Percentiles rank a stretch among this genome's conserved stretches.
Conservation (phyloP, 1,140 invertebrate species). For the Choristoneura fumiferana region DNA sequence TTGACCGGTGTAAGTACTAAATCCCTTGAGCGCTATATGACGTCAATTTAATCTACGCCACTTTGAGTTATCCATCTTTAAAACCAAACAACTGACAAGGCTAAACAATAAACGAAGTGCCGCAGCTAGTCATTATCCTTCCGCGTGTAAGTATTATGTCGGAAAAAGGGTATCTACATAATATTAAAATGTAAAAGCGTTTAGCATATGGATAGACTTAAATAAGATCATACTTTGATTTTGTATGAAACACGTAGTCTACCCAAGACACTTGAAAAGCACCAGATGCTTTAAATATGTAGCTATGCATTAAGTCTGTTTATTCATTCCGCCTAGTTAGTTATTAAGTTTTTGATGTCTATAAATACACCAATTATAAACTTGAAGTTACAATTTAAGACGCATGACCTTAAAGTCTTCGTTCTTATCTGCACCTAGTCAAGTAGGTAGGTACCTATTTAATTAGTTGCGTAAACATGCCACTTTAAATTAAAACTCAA, state of each 20-base stretch:
- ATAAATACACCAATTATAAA: not conserved
- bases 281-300: too few species aligned
- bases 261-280: too few species aligned
- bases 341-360: too few species aligned
- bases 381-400: not conserved
- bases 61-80: conserved; percentile 49
- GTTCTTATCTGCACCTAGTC: conserved; percentile 2
- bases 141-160: conserved; percentile 19
- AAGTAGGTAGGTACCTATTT: conserved; percentile 4
- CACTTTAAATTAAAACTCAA: conserved; percentile 34
- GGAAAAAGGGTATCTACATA: conserved; percentile 5
- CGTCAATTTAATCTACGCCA: conserved; percentile 51
- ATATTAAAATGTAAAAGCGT: not conserved
- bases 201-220: too few species aligned
- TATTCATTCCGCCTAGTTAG: too few species aligned
- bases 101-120: conserved; percentile 1
- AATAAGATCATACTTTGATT: too few species aligned
- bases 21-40: conserved; percentile 46
- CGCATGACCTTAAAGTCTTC: conserved; percentile 4
- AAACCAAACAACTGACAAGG: conserved; percentile 48
- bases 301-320: too few species aligned
- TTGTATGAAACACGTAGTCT: too few species aligned
- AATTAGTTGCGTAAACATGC: conserved; percentile 33
- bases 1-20: conserved; percentile 23
- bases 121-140: conserved; percentile 4